Base-by-base conservation (phyloP, 2,888 invertebrate species). In the Lasioglossum figueresi region DNA sequence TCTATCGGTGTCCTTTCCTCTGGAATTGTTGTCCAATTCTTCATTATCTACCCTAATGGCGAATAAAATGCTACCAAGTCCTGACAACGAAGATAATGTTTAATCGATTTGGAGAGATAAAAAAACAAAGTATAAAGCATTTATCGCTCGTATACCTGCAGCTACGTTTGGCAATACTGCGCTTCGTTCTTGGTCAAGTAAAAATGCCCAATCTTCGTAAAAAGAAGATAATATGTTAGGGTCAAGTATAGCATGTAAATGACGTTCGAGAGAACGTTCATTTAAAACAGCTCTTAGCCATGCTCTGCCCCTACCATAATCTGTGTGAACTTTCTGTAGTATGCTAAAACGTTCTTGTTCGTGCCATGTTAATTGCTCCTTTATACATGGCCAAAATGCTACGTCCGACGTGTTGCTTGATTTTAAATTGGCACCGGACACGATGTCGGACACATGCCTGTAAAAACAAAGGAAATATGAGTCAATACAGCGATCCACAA, bases 221-320 rank as follows among this genome's bases (percentile, higher is more conserved):
- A 97, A 94, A 8, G 91, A 89, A 14, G 88, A 79, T 1, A 94
- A 78, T 8, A 91, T 89, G 31, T 92, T 91, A n/a, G 93, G 90
- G 82, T 89, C 88, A 45, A 92, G 88, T 48, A 93, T 89, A 75
- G 93, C 88, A 79, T 95, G 96, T 95, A 95, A 88, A 84, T 94
- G 94, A 27, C 97, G 96, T 93, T 98, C 98, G 71, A 99, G 95
- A 0, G 98, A 98, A 91, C 98, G 96, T 94, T 99, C 99, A 95
- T 99, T 99, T 40, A 99, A 96, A 5, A 98, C 96, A 31, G 98
- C 97, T 88, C 99, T 96, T 45, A 99, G 96, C 97, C 99, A 99
- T 40, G 99, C 98, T 92, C 98, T 96, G 37, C 98, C 98, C 91
- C 98, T 96, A 27, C 98, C 98, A 76, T 97, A 96, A 94, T 98